Percentiles rank a stretch among this genome's conserved stretches.
These are phyloP conservation scores for Caenorhabditis japonica DNA, from an alignment of 2,888 invertebrate genomes.

Conservation along the genomic window DNA sequence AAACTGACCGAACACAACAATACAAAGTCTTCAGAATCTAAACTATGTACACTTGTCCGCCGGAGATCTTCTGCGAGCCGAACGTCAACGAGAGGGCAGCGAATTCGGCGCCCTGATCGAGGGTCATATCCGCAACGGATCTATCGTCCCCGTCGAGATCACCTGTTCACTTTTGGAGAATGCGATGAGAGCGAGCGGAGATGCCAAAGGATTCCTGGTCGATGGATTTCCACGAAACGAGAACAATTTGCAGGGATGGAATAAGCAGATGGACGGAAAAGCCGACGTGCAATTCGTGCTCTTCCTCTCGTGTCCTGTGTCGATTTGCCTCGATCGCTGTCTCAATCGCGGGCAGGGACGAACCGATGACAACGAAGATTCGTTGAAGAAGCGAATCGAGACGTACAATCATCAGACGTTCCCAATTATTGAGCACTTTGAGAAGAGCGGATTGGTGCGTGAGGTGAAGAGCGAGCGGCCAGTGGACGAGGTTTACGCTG, in stretches of 20 bases:
- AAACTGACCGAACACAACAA: neutral
- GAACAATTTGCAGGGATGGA: conserved; percentile 96
- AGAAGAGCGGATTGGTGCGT: conserved; percentile 62
- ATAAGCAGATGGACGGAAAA: conserved; percentile 86
- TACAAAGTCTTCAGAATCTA: conserved; percentile 77
- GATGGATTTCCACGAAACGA: conserved; percentile 98
- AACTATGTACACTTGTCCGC: conserved; percentile 81
- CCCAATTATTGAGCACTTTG: conserved; percentile 77
- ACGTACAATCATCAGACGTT: conserved; percentile 76
- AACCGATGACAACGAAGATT: conserved; percentile 92
- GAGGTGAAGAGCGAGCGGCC: conserved; percentile 63
- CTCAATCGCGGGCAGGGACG: conserved; percentile 80
- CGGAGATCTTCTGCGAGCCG: conserved; percentile 92
- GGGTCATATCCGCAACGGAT: conserved; percentile 90
- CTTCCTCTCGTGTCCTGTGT: conserved; percentile 90
- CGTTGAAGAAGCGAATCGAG: conserved; percentile 84
- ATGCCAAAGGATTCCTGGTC: conserved; percentile 84
- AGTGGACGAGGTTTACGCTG: conserved; percentile 66
- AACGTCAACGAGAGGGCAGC: conserved; percentile 83
- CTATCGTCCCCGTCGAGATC: conserved; percentile 97
- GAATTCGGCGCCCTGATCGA: conserved; percentile 87
- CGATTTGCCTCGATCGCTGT: conserved; percentile 88
- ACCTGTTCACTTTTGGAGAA: conserved; percentile 94
- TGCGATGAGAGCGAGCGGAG: conserved; percentile 79
- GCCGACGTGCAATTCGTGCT: conserved; percentile 86